Percentiles rank a stretch among this genome's conserved stretches.
Evolutionary conservation across 2,888 invertebrate genomes (phyloP).

Genomic region (Phyllotreta cruciferae): DNA sequence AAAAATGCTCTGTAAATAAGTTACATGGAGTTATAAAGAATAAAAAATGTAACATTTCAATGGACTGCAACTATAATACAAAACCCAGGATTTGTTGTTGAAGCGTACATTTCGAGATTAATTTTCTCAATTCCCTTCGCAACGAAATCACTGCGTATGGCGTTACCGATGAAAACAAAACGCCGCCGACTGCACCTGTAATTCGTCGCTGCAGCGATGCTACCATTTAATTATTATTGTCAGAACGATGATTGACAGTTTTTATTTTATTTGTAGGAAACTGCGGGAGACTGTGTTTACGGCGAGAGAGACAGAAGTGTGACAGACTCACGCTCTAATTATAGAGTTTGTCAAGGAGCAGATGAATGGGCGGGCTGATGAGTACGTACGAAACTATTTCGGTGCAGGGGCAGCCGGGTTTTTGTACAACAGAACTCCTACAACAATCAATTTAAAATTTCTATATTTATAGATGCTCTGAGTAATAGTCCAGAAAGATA

Average conservation of each 20-base stretch:
- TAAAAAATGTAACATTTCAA: no score
- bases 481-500: not conserved
- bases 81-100: no score
- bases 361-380: slow-evolving; percentile 6
- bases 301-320: slow-evolving; percentile 42
- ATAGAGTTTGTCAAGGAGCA: slow-evolving; percentile 48
- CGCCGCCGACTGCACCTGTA: slow-evolving; percentile 36
- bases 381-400: not conserved
- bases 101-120: no score
- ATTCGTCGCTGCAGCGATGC: slow-evolving; percentile 33
- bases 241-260: slow-evolving; percentile 30
- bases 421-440: not conserved
- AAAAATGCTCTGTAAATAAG: no score
- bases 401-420: not conserved
- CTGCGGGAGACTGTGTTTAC: slow-evolving; percentile 39
- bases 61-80: no score
- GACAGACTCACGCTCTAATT: slow-evolving; percentile 54
- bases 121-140: no score
- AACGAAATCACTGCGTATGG: no score
- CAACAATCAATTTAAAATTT: no score
- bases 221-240: slow-evolving; percentile 43
- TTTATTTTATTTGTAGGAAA: slow-evolving; percentile 22
- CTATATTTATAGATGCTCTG: not conserved
- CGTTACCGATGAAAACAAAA: no score
- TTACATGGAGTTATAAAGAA: no score